Base-by-base conservation (phyloP, 2,797 vertebrate species). In the Argentina silus region DNA sequence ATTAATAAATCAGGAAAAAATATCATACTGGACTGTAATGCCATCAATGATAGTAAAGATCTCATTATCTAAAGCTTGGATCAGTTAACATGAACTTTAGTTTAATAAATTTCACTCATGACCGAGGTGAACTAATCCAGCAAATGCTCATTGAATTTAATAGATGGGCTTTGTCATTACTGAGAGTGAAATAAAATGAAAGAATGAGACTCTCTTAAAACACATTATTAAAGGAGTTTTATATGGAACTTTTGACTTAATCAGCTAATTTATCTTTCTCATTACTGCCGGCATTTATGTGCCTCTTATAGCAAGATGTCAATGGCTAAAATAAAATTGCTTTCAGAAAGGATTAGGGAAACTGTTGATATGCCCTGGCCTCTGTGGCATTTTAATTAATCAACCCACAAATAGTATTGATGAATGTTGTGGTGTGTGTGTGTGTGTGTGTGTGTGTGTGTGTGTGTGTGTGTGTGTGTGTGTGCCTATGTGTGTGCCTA, bases 201-300 rank as follows among this genome's bases (percentile, higher is more conserved):
- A 72, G 17, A 81, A 79, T 42, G 62, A 72, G 44, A 69, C 15
- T 7, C 12, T 60, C 64, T 65, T 36, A 69, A 78, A 73, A 64
- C 53, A 73, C 44, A 67, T 78, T 75, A 77, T 79, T 75, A 77
- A 72, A 55, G 44, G n/a, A 73, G 67, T 53, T 81, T 79, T 59
- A 70, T 48, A 68, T 45, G 50, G 69, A 77, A 81, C 68, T 79
- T 79, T 77, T 81, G 72, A 77, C 64, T 71, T 79, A 76, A 86
- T 86, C 75, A 61, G 69, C 73, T 77, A 78, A 79, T 75, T 76
- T 76, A 77, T 83, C 78, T 77, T 70, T 73, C 78, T 83, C 70
- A 78, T 83, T 81, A 78, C 67, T 62, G 73, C 12, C 53, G 74
- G 74, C 71, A 69, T 77, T 81, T 80, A 74, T 74, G 68, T 63